These are phyloP conservation scores for Denticeps clupeoides DNA, from an alignment of 2,797 vertebrate genomes.

Conservation along the genomic window DNA sequence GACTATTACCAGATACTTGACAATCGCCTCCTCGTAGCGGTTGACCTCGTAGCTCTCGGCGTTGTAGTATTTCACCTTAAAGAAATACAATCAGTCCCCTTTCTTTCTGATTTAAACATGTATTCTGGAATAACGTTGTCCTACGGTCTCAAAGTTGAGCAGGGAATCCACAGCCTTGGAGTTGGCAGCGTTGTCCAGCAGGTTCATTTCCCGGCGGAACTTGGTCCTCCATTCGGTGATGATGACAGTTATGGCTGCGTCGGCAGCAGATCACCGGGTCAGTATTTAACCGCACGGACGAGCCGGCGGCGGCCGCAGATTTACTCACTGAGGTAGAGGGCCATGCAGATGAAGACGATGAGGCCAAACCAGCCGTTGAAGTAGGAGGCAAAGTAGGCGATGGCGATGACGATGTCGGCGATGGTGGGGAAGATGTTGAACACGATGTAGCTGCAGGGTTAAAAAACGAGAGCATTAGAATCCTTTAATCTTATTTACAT, in stretches of 20 bases:
- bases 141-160: slow-evolving; percentile 94
- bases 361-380: slow-evolving; percentile 98
- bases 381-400: slow-evolving; percentile 78
- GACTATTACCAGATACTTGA: slow-evolving; percentile 80
- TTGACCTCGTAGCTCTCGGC: slow-evolving; percentile 81
- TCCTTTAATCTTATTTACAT: background rate
- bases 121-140: too few species aligned
- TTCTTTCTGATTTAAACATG: background rate
- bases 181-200: slow-evolving; percentile 77
- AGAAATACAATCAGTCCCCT: background rate
- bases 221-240: slow-evolving; percentile 96
- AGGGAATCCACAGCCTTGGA: slow-evolving; percentile 85
- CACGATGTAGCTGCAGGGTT: slow-evolving; percentile 77
- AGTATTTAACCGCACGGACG: too few species aligned
- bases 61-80: slow-evolving; percentile 93
- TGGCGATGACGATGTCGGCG: slow-evolving; percentile 79
- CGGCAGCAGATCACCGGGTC: background rate
- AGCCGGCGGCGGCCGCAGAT: background rate
- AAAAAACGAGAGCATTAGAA: rapidly evolving
- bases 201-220: slow-evolving; percentile 88
- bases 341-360: slow-evolving; percentile 91
- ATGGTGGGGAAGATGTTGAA: slow-evolving; percentile 92
- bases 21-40: slow-evolving; percentile 75
- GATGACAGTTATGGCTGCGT: slow-evolving; percentile 77
- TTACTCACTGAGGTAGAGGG: slow-evolving; percentile 82